A percentile compares a stretch with the other conserved stretches of the same genome.
phyloP scores from a whole-genome alignment of 2,888 invertebrate genomes.

The Craniophora ligustri region DNA sequence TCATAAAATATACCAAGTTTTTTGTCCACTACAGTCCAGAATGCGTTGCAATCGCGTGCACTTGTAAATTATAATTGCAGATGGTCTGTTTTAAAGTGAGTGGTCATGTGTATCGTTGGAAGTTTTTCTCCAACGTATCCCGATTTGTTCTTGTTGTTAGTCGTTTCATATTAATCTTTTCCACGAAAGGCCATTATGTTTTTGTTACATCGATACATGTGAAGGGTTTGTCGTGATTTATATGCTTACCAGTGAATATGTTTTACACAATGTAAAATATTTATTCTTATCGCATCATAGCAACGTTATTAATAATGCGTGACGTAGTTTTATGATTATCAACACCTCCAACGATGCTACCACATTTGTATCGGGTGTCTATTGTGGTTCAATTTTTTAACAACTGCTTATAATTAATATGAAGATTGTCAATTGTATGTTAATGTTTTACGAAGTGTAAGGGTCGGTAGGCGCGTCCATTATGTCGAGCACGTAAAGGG shows the following conservation, averaged over 20 bases:
- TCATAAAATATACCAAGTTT: constrained; percentile 35
- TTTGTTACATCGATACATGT: constrained; percentile 32
- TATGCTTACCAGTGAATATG: constrained; percentile 24
- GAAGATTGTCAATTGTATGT: constrained; percentile 51
- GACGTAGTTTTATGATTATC: constrained; percentile 10
- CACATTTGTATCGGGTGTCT: constrained; percentile 30
- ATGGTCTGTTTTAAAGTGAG: constrained; percentile 42
- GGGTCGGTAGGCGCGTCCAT: constrained; percentile 43
- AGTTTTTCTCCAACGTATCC: constrained; percentile 45
- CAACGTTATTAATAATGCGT: background rate
- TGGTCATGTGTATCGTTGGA: constrained; percentile 40
- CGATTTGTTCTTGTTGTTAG: constrained; percentile 37
- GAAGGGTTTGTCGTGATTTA: constrained; percentile 35
- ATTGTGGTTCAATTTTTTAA: constrained; percentile 24
- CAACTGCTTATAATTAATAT: constrained; percentile 32
- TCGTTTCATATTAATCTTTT: constrained; percentile 56
- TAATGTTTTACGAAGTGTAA: constrained; percentile 48
- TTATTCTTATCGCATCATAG: constrained; percentile 6
- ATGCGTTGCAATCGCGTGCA: constrained; percentile 35
- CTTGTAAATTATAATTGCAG: constrained; percentile 43
- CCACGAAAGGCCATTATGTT: constrained; percentile 42
- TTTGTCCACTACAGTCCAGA: constrained; percentile 34
- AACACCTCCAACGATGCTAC: constrained; percentile 11
- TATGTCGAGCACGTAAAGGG: constrained; percentile 45
- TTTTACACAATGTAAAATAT: constrained; percentile 27